Evolutionary conservation across 1,140 invertebrate genomes (phyloP).

Genomic region (Zaprionus gabonicus): DNA sequence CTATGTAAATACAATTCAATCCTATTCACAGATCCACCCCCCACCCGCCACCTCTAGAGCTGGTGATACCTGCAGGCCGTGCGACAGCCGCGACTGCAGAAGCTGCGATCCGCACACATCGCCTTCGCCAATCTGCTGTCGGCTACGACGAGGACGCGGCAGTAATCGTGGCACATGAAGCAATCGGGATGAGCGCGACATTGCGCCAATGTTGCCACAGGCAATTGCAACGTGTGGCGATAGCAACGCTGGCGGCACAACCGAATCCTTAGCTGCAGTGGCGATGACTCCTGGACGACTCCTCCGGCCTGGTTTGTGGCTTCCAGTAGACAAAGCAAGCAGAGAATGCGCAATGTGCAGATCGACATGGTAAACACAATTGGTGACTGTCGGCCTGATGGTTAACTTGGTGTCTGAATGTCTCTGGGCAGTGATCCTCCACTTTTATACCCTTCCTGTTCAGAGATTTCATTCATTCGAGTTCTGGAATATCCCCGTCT

Average conservation of each 20-base stretch:
- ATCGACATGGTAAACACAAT: neutral
- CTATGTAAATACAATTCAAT: slow-evolving; percentile 9
- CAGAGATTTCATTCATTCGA: slow-evolving; percentile 52
- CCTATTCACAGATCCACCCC: neutral
- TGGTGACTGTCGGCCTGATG: slow-evolving; percentile 17
- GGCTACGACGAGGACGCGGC: slow-evolving; percentile 60
- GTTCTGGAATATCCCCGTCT: slow-evolving; percentile 38
- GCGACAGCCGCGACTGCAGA: slow-evolving; percentile 70
- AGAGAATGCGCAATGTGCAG: neutral
- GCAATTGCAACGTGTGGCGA: slow-evolving; percentile 22
- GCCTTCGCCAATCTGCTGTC: slow-evolving; percentile 55
- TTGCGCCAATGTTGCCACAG: slow-evolving; percentile 18
- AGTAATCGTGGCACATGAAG: slow-evolving; percentile 78
- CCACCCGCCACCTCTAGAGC: neutral
- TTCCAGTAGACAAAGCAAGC: slow-evolving; percentile 4
- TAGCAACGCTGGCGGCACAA: slow-evolving; percentile 67
- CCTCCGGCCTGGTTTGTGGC: neutral
- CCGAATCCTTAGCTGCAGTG: slow-evolving; percentile 40
- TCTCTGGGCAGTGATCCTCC: neutral
- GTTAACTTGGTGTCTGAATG: slow-evolving; percentile 56
- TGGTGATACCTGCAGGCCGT: slow-evolving; percentile 64
- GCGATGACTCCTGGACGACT: slow-evolving; percentile 7
- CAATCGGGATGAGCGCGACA: slow-evolving; percentile 66
- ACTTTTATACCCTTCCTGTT: slow-evolving; percentile 46
- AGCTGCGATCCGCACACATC: slow-evolving; percentile 69